Conservation (phyloP, 2,113 vertebrate genomes). For the Ptychochromis oligacanthus region DNA sequence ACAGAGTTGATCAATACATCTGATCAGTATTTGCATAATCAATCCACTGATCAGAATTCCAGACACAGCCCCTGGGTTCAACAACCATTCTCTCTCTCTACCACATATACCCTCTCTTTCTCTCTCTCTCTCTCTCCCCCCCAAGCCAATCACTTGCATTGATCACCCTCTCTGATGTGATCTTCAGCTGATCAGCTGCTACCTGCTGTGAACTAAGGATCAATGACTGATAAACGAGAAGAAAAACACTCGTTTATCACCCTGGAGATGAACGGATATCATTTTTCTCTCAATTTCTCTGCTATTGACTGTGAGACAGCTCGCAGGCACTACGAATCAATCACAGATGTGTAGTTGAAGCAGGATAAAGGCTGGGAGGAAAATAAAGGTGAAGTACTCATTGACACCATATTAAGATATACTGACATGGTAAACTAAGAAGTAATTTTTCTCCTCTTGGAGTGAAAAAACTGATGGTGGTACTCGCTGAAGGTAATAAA, state of each 20-base stretch:
- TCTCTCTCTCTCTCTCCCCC: conserved; percentile 10
- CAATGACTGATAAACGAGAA: conserved; percentile 79
- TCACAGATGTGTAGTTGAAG: conserved; percentile 71
- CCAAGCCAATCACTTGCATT: conserved; percentile 73
- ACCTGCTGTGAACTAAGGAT: conserved; percentile 74
- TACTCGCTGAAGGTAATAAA: not conserved
- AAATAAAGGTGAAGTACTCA: conserved; percentile 60
- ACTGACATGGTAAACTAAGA: conserved; percentile 43
- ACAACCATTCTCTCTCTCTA: conserved; percentile 13
- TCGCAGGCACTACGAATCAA: conserved; percentile 69
- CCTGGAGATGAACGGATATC: conserved; percentile 76
- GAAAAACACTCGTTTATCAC: conserved; percentile 81
- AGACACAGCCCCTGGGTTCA: conserved; percentile 62
- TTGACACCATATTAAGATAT: conserved; percentile 61
- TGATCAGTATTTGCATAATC: conserved; percentile 73
- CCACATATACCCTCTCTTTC: not conserved
- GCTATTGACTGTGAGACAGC: conserved; percentile 71
- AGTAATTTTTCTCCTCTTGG: conserved; percentile 21
- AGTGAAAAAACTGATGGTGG: not conserved
- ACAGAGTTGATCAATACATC: conserved; percentile 67
- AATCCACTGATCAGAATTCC: conserved; percentile 74
- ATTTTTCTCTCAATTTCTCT: conserved; percentile 79
- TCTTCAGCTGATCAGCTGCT: conserved; percentile 79
- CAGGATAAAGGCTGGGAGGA: conserved; percentile 54
- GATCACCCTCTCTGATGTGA: conserved; percentile 77